Evolutionary conservation across 2,113 vertebrate species (phyloP).

Genomic region (Callocephalon fimbriatum): DNA sequence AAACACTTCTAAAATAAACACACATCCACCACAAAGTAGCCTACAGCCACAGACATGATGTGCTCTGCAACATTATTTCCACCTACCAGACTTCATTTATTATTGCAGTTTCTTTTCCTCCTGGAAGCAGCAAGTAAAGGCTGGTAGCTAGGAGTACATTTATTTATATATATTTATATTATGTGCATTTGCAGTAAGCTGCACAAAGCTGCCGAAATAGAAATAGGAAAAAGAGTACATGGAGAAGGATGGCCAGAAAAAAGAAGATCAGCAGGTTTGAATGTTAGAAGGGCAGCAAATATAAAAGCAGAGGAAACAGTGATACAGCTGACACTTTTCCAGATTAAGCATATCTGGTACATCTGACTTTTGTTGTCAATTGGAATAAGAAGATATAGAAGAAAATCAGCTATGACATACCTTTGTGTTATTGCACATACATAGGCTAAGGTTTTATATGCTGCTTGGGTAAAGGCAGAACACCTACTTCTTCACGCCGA

Average conservation of each 20-base stretch:
- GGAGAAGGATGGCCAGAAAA: neutral
- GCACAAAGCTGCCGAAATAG: neutral
- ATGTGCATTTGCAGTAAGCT: neutral
- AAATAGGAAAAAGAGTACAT: neutral
- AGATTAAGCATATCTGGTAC: constrained; percentile 9
- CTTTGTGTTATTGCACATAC: neutral
- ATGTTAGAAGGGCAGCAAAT: neutral
- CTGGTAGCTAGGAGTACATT: neutral
- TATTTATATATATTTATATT: neutral
- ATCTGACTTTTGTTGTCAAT: constrained; percentile 30
- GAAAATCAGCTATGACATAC: neutral
- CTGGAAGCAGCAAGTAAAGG: neutral
- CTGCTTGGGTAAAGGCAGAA: neutral
- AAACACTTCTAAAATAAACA: neutral
- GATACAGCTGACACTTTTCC: neutral
- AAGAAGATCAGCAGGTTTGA: neutral
- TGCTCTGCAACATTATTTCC: neutral
- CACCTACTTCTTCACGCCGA: neutral
- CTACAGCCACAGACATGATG: neutral
- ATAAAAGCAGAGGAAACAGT: neutral
- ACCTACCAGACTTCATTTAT: neutral
- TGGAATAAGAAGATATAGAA: constrained; percentile 5
- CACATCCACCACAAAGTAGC: neutral
- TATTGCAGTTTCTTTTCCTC: neutral
- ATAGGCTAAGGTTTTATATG: neutral